Conservation (phyloP, 2,797 vertebrate genomes). For the Zenarchopterus dispar region DNA sequence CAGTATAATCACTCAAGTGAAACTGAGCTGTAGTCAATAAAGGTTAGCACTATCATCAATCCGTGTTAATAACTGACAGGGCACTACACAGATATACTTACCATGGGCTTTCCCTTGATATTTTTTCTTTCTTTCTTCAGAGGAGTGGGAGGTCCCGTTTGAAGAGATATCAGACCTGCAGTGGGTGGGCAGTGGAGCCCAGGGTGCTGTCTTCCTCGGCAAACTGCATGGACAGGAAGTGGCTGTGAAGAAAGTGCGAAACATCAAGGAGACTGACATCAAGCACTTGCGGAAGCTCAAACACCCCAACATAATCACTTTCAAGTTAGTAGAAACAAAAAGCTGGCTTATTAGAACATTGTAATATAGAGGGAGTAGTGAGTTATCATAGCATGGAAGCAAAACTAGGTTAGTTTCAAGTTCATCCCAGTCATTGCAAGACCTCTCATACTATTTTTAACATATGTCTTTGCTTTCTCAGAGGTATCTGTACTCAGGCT, state of each 20-base stretch:
- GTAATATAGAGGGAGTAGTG: background rate
- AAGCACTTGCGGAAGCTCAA: slow-evolving; percentile 95
- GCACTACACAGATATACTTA: slow-evolving; percentile 3
- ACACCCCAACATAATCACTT: slow-evolving; percentile 96
- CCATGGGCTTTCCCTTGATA: background rate
- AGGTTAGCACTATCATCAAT: slow-evolving; percentile 2
- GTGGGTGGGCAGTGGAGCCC: slow-evolving; percentile 96
- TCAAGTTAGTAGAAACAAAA: slow-evolving; percentile 85
- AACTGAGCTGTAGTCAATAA: background rate
- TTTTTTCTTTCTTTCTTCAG: slow-evolving; percentile 63
- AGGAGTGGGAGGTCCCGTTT: slow-evolving; percentile 94
- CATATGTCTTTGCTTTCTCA: slow-evolving; percentile 54
- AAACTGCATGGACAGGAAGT: slow-evolving; percentile 94
- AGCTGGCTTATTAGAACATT: background rate
- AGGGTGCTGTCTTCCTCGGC: slow-evolving; percentile 95
- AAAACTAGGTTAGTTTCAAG: background rate
- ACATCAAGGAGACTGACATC: slow-evolving; percentile 97
- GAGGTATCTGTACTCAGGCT: slow-evolving; percentile 96
- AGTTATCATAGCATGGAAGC: background rate
- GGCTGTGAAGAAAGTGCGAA: slow-evolving; percentile 95
- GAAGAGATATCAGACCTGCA: slow-evolving; percentile 98
- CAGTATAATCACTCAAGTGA: slow-evolving; percentile 11
- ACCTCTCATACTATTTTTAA: background rate
- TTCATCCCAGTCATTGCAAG: background rate
- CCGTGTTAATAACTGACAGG: background rate